These are phyloP conservation scores for Malacosoma neustria DNA, from an alignment of 2,888 invertebrate species.

Conservation along the genomic window DNA sequence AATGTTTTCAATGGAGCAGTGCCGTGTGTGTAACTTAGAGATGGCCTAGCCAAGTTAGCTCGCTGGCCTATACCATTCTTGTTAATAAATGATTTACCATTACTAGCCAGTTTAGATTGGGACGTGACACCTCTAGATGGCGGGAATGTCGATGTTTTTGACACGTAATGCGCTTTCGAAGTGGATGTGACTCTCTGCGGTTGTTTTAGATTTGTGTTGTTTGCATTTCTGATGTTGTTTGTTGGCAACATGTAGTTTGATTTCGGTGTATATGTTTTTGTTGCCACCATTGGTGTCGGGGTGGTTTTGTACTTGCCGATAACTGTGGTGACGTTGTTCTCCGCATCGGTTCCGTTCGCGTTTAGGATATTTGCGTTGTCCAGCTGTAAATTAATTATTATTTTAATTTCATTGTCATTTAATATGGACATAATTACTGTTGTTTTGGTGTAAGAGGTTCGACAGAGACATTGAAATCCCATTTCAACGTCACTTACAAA, in stretches of 20 bases:
- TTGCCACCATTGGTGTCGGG: slow-evolving; percentile 56
- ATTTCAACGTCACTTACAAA: too few species aligned
- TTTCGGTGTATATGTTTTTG: slow-evolving; percentile 58
- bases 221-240: slow-evolving; percentile 55
- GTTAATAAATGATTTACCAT: slow-evolving; percentile 48
- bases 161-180: slow-evolving; percentile 48
- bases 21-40: slow-evolving; percentile 46
- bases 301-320: slow-evolving; percentile 65
- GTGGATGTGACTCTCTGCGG: slow-evolving; percentile 41
- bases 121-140: slow-evolving; percentile 62
- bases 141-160: slow-evolving; percentile 64
- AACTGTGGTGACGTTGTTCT: slow-evolving; percentile 61
- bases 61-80: slow-evolving; percentile 60
- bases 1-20: slow-evolving; percentile 54
- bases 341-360: slow-evolving; percentile 55
- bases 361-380: slow-evolving; percentile 54
- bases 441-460: too few species aligned
- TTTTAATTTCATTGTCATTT: not conserved
- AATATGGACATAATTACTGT: too few species aligned
- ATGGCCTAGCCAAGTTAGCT: slow-evolving; percentile 56
- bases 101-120: slow-evolving; percentile 38
- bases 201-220: slow-evolving; percentile 55
- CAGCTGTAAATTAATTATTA: slow-evolving; percentile 34
- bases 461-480: too few species aligned
- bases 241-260: slow-evolving; percentile 66